Conservation (phyloP, 2,113 vertebrate species). For the Forbesichthys agassizii region DNA sequence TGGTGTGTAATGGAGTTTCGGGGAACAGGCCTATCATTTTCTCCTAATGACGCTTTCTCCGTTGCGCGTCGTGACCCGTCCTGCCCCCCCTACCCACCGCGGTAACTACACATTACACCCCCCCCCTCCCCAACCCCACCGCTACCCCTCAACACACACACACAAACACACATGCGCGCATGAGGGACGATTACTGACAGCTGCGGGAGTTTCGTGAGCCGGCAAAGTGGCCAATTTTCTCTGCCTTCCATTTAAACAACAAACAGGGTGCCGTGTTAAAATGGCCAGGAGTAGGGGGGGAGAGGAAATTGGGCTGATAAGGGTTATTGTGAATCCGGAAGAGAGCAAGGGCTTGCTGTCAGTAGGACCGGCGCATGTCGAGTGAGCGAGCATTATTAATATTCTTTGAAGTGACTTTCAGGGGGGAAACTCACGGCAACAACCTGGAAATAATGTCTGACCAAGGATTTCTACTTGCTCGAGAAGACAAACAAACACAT, state of each 20-base stretch:
- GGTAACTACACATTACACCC: background rate
- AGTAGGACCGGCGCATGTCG: conserved; percentile 39
- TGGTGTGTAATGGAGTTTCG: conserved; percentile 80
- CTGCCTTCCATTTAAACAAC: conserved; percentile 79
- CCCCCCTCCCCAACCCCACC: background rate
- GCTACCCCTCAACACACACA: background rate
- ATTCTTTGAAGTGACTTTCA: conserved; percentile 50
- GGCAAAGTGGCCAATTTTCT: conserved; percentile 83
- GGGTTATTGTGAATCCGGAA: conserved; percentile 62
- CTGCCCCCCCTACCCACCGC: conserved; percentile 45
- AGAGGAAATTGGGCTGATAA: conserved; percentile 70
- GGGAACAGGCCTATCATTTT: conserved; percentile 81
- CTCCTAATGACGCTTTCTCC: conserved; percentile 79
- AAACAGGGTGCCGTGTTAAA: conserved; percentile 77
- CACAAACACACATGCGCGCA: conserved; percentile 36
- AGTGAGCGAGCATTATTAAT: conserved; percentile 45
- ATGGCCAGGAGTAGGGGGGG: conserved; percentile 50
- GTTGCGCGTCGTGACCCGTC: conserved; percentile 68
- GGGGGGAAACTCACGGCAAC: background rate
- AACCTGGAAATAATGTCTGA: background rate
- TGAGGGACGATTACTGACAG: conserved; percentile 74
- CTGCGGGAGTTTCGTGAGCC: conserved; percentile 77
- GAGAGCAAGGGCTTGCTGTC: conserved; percentile 49
- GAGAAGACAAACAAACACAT: background rate
- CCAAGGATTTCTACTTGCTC: background rate